Base-by-base conservation (phyloP, 2,888 invertebrate genomes). In the Mylabris sibirica region DNA sequence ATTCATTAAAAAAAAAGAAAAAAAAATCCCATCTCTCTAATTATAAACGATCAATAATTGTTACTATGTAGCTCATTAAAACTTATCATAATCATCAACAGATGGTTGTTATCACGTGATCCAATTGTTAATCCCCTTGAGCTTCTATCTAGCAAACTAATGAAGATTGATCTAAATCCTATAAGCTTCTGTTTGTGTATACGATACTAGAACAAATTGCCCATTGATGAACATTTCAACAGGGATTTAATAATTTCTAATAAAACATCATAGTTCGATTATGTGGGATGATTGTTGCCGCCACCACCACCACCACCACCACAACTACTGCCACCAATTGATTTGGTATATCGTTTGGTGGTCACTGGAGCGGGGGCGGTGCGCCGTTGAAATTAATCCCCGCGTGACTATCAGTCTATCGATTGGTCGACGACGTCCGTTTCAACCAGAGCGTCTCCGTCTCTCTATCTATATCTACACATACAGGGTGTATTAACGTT, bases 311-410 rank as follows among this genome's bases (percentile, higher is more conserved):
- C 24, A 6, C 26, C 57, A 8, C n/a, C n/a, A n/a, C 9, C 5
- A 5, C 24, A 1, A 12, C 57, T 2, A 12, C 57, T 12, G 8
- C 26, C 57, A 8, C 6, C 26, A 26, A 57, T 57, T 57, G 57
- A 57, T 57, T 57, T 53, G 11, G 22, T 57, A 6, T 57, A 57
- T 57, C 14, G 57, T 57, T 57, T 57, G 57, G 24, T 57, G 26
- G 57, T 57, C 57, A 57, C 57, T 57, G 57, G 57, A 26, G 57
- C 57, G 57, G 57, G 57, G 57, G 57, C 57, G 57, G 57, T 12
- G 57, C 57, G 57, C 20, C 57, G 26, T 14, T 24, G 26, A 57
- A 26, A 57, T 57, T 57, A 57, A 57, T 57, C 57, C 57, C 57
- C 57, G 24, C 24, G 57, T 57, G 57, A 57, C 57, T 57, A 24